Evolutionary conservation across 2,888 invertebrate genomes (phyloP), one percentile per base, ranked within the genome.

Genomic region (Xestia sexstrigata): DNA sequence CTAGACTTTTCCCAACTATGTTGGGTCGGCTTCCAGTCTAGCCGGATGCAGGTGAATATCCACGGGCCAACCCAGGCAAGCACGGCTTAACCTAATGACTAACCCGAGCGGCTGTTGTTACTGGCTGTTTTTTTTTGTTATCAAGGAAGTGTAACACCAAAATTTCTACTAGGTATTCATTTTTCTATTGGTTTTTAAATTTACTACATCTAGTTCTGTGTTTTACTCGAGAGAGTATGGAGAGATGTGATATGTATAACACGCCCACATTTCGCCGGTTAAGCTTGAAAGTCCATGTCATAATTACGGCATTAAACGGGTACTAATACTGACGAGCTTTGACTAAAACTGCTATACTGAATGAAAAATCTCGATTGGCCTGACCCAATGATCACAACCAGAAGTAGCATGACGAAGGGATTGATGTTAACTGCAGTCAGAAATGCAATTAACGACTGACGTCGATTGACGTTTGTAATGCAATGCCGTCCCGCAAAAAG

Each of bases 381-480:
- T 9, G 11, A 49, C 13, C 39, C 2, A n/a, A n/a, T n/a, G 7
- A 58, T 58, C 20, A 35, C 58, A 76, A 15, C n/a, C n/a, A 76
- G 26, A 20, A 30, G 30, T 42, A 23, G 3, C 26, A 23, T 78
- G 42, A 52, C 55, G 23, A 35, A 78, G 9, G 17, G 9, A 39
- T 52, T 45, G 17, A 20, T 17, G 13, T 45, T 45, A 42, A 42
- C 15, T 66, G 66, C 39, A 73, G 26, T 49, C 49, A n/a, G 0
- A 42, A 39, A 42, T 49, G n/a, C 60, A 45, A 15, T 42, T 52
- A 49, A 30, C n/a, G 20, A 8, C 60, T 76, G 17, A 62, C 8
- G 17, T 35, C 49, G 20, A 78, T 52, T 65, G 66, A 65, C 30
- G 11, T 35, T 26, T 65, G 30, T 5, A 76, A 26, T 66, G 20